phyloP scores from a whole-genome alignment of 1,140 invertebrate species.

The Microplitis demolitor region DNA sequence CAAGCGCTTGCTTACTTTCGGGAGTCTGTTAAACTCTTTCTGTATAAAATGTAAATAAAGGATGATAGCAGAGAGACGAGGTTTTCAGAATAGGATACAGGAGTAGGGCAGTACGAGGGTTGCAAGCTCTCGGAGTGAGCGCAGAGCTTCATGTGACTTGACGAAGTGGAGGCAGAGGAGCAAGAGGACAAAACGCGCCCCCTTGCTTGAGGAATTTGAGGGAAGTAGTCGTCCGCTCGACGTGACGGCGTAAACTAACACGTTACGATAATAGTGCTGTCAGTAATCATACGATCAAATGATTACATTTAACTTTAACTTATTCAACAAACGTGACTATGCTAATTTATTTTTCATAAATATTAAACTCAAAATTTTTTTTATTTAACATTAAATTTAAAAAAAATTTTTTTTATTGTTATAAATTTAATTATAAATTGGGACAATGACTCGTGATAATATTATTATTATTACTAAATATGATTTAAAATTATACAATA shows the following conservation, averaged over 20 bases:
- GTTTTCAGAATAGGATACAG: neutral
- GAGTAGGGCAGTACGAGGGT: neutral
- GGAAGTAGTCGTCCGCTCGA: conserved; percentile 23
- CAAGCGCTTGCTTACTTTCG: neutral
- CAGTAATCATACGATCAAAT: neutral
- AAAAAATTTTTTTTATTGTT: too few species aligned
- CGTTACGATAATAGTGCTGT: neutral
- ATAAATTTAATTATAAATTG: too few species aligned
- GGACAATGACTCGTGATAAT: too few species aligned
- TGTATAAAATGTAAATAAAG: conserved; percentile 15
- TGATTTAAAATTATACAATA: too few species aligned
- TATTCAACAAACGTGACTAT: too few species aligned
- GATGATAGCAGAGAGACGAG: neutral
- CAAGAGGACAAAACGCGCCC: neutral
- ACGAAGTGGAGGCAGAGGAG: neutral
- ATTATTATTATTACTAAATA: too few species aligned
- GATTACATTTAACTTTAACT: too few species aligned
- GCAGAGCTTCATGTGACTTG: conserved; percentile 8
- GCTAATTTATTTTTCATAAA: neutral
- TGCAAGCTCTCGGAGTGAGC: neutral
- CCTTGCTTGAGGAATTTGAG: conserved; percentile 9
- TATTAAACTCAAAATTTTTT: too few species aligned
- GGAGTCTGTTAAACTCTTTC: neutral
- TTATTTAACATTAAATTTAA: too few species aligned
- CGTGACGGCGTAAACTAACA: neutral